Conservation (phyloP, 2,113 vertebrate species). For the Myotis brandtii region DNA sequence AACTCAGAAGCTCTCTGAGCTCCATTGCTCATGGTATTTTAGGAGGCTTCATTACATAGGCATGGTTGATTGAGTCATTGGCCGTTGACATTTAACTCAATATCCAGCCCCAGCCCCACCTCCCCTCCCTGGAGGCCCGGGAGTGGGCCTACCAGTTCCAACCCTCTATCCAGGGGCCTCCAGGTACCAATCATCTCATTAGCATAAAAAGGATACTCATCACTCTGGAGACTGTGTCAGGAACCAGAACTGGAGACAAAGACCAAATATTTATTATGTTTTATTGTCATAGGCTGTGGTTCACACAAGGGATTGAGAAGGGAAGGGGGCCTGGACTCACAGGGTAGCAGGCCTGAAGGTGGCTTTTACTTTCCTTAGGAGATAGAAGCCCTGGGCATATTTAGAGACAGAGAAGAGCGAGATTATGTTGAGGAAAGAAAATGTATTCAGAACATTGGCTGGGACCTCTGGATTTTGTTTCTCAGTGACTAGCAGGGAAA, state of each 20-base stretch:
- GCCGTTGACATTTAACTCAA: background rate
- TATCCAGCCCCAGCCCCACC: no score
- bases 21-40: background rate
- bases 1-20: background rate
- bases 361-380: background rate
- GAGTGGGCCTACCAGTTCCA: background rate
- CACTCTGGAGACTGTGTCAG: background rate
- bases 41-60: background rate
- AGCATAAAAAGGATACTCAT: background rate
- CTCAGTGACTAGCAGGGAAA: background rate
- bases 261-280: background rate
- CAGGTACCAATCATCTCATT: background rate
- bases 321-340: rapidly evolving
- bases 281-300: background rate
- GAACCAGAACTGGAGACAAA: background rate
- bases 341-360: background rate
- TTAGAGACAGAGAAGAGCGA: background rate
- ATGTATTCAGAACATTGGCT: background rate
- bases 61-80: background rate
- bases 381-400: background rate
- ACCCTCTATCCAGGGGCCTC: background rate
- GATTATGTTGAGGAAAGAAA: background rate
- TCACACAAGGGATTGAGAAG: background rate
- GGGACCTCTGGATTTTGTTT: background rate
- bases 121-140: background rate